Percentiles rank a stretch among this genome's conserved stretches.
These are phyloP conservation scores for Aspidiotus destructor DNA, from an alignment of 2,888 invertebrate species.

Conservation along the genomic window DNA sequence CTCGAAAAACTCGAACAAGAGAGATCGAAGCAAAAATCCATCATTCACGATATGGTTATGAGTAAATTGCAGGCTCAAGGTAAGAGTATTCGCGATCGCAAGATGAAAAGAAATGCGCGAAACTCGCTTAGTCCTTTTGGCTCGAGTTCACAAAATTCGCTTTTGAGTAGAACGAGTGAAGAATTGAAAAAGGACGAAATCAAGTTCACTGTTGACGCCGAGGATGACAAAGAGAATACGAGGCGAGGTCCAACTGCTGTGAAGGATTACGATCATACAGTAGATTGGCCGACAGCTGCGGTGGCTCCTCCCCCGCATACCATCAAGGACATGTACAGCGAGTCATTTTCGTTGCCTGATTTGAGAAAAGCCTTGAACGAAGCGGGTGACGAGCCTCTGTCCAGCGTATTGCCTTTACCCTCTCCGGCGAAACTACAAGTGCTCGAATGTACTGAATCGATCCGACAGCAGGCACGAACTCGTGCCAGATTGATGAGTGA, in stretches of 20 bases:
- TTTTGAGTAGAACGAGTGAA: constrained; percentile 9
- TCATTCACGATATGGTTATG: constrained; percentile 73
- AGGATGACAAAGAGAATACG: constrained; percentile 6
- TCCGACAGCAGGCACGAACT: constrained; percentile 54
- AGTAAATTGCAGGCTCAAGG: constrained; percentile 58
- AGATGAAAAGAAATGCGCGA: constrained; percentile 45
- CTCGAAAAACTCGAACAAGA: constrained; percentile 69
- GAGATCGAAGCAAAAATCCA: constrained; percentile 69
- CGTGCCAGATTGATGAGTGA: constrained; percentile 60
- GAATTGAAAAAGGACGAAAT: constrained; percentile 8
- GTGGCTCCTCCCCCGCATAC: neutral
- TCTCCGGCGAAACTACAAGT: constrained; percentile 37
- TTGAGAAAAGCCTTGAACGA: constrained; percentile 42
- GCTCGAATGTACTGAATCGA: constrained; percentile 46
- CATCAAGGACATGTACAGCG: constrained; percentile 34
- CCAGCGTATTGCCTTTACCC: constrained; percentile 11
- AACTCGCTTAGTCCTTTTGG: constrained; percentile 35
- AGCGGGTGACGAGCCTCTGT: constrained; percentile 37
- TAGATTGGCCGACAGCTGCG: neutral
- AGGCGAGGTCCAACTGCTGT: neutral
- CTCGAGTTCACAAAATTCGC: constrained; percentile 34
- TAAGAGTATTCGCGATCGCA: constrained; percentile 49
- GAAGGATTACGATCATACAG: neutral
- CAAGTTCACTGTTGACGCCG: neutral
- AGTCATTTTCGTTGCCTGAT: constrained; percentile 45